Evolutionary conservation across 1,140 invertebrate species (phyloP).

Genomic region (Parapsyche elsis): DNA sequence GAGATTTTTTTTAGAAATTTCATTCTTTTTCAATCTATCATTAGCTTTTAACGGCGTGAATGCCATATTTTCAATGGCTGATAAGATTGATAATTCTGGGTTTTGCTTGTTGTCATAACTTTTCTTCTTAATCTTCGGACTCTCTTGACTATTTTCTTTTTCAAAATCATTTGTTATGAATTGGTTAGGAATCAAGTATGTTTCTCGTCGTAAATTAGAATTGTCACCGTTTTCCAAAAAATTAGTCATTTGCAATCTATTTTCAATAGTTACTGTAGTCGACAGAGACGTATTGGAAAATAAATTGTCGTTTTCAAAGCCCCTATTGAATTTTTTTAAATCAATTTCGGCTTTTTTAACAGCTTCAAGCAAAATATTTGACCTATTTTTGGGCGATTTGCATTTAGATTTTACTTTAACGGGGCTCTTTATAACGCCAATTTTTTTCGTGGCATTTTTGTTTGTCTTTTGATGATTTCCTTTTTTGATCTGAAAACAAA

Average conservation of each 20-base stretch:
- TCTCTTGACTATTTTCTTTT: constrained; percentile 29
- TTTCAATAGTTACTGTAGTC: not conserved
- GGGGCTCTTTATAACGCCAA: not conserved
- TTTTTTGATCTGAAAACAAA: not conserved
- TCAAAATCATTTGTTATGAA: not conserved
- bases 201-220: constrained; percentile 9
- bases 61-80: constrained; percentile 50
- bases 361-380: not conserved
- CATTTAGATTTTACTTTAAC: not conserved
- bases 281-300: not conserved
- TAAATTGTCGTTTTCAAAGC: not conserved
- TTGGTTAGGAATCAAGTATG: constrained; percentile 6
- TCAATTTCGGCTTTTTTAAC: not conserved
- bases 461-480: not conserved
- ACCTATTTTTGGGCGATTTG: not conserved
- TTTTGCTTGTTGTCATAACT: not conserved
- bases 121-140: not conserved
- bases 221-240: not conserved
- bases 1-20: not conserved
- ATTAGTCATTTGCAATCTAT: not conserved
- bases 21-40: constrained; percentile 5
- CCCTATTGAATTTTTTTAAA: not conserved
- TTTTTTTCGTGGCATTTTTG: not conserved
- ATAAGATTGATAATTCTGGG: constrained; percentile 27
- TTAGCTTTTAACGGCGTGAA: constrained; percentile 46